phyloP scores from a whole-genome alignment of 2,888 invertebrate genomes.

The Xestia sexstrigata region DNA sequence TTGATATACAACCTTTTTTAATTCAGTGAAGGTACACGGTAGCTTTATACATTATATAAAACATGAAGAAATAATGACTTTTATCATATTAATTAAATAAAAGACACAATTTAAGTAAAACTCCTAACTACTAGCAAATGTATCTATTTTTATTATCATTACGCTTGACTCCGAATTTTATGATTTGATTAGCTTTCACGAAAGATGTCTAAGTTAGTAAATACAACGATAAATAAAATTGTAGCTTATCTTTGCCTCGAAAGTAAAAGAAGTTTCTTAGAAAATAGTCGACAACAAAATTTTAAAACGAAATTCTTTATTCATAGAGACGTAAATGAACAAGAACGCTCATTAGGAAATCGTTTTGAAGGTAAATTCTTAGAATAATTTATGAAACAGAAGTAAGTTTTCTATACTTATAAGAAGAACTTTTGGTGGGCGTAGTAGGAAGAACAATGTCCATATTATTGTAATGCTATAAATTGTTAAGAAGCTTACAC shows the following conservation, averaged over 20 bases:
- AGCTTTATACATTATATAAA: constrained; percentile 15
- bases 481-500: constrained; percentile 61
- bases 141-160: background rate
- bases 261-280: constrained; percentile 8
- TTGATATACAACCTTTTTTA: constrained; percentile 12
- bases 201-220: constrained; percentile 15
- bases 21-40: constrained; percentile 40
- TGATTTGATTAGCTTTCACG: constrained; percentile 23
- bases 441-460: constrained; percentile 54
- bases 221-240: background rate
- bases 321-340: constrained; percentile 22
- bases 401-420: constrained; percentile 10
- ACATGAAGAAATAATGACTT: background rate
- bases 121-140: background rate
- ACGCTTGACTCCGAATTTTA: constrained; percentile 5
- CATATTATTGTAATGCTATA: constrained; percentile 60
- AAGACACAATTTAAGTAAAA: background rate
- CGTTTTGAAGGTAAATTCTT: constrained; percentile 6
- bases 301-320: constrained; percentile 28
- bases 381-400: constrained; percentile 26
- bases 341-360: constrained; percentile 28
- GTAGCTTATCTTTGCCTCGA: background rate
- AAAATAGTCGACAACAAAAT: constrained; percentile 14
- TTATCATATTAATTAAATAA: background rate
- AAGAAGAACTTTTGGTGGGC: constrained; percentile 51